These are phyloP conservation scores for Hypotaenidia philippensis DNA, from an alignment of 2,797 vertebrate species.

Conservation along the genomic window DNA sequence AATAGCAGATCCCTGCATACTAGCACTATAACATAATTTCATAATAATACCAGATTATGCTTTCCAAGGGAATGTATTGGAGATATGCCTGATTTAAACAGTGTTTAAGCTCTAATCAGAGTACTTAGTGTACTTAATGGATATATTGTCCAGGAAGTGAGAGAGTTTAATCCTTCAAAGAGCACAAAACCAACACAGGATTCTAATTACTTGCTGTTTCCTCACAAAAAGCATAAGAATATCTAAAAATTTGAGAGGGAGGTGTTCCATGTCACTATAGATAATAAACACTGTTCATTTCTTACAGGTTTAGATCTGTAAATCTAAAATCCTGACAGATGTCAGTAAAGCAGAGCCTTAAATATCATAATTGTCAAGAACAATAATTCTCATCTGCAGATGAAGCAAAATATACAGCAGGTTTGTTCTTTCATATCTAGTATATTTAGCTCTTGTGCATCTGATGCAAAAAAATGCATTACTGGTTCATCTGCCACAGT, in stretches of 20 bases:
- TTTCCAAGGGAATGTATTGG: neutral
- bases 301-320: neutral
- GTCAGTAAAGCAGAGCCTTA: neutral
- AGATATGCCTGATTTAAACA: conserved; percentile 5
- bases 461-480: neutral
- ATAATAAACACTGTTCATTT: neutral
- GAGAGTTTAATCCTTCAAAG: neutral
- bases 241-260: neutral
- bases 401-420: neutral
- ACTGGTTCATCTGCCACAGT: neutral
- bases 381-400: neutral
- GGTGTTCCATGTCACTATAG: neutral
- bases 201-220: neutral
- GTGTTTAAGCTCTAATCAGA: neutral
- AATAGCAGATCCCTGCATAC: neutral
- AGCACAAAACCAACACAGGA: neutral
- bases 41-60: neutral
- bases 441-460: neutral
- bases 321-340: neutral
- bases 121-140: neutral
- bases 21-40: neutral
- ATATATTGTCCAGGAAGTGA: neutral
- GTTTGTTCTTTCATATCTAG: neutral
- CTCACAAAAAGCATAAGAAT: neutral
- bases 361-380: neutral